Percentiles rank a stretch among this genome's conserved stretches.
Evolutionary conservation across 2,888 invertebrate genomes (phyloP).

Genomic region (Mactromeris polynyma): DNA sequence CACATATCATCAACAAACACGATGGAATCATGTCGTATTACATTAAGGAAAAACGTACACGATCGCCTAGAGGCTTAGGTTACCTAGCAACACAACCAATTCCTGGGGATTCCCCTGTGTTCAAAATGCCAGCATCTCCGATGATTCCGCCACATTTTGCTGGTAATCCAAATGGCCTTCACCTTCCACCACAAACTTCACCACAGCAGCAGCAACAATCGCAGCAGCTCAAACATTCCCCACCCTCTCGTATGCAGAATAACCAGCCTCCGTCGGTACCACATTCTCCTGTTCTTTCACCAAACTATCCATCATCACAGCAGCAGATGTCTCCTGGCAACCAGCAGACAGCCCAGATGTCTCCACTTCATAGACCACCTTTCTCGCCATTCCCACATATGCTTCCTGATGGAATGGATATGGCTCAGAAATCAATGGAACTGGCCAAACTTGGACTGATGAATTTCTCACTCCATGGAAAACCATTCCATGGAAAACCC

Average conservation of each 20-base stretch:
- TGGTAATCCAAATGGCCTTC: conserved; percentile 65
- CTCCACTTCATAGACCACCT: conserved; percentile 65
- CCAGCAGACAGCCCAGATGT: conserved; percentile 58
- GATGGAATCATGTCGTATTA: conserved; percentile 87
- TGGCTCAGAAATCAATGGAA: conserved; percentile 66
- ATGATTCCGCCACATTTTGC: conserved; percentile 73
- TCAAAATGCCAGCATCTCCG: conserved; percentile 77
- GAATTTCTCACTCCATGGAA: conserved; percentile 66
- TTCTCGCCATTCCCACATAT: conserved; percentile 63
- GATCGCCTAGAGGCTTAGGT: conserved; percentile 83
- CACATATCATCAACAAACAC: conserved; percentile 87
- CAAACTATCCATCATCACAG: conserved; percentile 65
- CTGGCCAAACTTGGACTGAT: conserved; percentile 67
- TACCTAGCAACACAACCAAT: conserved; percentile 81
- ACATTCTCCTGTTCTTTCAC: conserved; percentile 72
- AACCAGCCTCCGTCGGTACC: conserved; percentile 57
- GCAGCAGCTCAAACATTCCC: conserved; percentile 66
- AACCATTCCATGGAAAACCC: conserved; percentile 71
- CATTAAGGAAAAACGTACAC: conserved; percentile 86
- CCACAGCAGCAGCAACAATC: conserved; percentile 68
- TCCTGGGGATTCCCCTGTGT: conserved; percentile 76
- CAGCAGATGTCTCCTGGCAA: conserved; percentile 56
- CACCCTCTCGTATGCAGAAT: conserved; percentile 51
- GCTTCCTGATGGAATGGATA: conserved; percentile 66
- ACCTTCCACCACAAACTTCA: conserved; percentile 65